These are phyloP conservation scores for Tenthredo scrophulariae DNA, from an alignment of 2,888 invertebrate species.

Conservation along the genomic window DNA sequence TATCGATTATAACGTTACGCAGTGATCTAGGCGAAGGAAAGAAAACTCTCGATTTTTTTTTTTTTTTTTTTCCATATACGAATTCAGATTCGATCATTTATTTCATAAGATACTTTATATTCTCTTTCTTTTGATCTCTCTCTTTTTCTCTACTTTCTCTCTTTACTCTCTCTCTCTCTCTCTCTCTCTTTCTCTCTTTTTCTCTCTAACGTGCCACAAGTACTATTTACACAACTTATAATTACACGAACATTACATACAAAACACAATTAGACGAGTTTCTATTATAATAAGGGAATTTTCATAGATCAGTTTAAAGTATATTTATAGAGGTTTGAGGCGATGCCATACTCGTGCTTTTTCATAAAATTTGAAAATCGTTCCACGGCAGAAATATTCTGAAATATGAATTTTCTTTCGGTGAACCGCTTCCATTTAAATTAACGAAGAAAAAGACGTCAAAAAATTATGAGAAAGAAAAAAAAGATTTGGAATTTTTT, in stretches of 20 bases:
- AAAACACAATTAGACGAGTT: constrained; percentile 7
- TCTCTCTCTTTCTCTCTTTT: not conserved
- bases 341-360: no score
- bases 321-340: not conserved
- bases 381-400: no score
- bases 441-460: no score
- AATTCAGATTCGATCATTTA: not conserved
- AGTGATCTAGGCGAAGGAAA: not conserved
- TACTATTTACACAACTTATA: not conserved
- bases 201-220: not conserved
- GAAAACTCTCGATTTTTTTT: not conserved
- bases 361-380: no score
- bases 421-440: no score
- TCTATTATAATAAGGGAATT: constrained; percentile 6
- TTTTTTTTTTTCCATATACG: no score
- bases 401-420: no score
- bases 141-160: not conserved
- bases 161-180: not conserved
- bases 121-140: not conserved
- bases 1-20: not conserved
- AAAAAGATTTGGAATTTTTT: no score
- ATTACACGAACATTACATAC: constrained; percentile 13
- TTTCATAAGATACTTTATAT: not conserved
- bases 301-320: not conserved
- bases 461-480: no score